A percentile compares a stretch with the other conserved stretches of the same genome.
Conservation (phyloP, 1,140 invertebrate genomes). For the Aphaenogaster floridana region DNA sequence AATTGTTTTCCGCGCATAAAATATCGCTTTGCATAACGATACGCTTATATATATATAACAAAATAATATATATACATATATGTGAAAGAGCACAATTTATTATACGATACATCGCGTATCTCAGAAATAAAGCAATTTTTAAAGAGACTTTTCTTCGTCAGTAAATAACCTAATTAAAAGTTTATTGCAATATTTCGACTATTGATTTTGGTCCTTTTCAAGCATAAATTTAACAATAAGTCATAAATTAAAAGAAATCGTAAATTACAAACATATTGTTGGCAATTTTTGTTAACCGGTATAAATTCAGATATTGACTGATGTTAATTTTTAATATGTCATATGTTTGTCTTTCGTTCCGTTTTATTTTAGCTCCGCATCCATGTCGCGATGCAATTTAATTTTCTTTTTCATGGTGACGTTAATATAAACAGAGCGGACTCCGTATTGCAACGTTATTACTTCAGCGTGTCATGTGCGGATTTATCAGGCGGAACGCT, state of each 20-base stretch:
- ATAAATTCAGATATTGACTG: background rate
- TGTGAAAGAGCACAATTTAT: background rate
- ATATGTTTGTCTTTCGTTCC: background rate
- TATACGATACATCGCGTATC: background rate
- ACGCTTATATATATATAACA: background rate
- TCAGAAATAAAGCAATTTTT: background rate
- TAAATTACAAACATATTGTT: no score
- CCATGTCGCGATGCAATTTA: background rate
- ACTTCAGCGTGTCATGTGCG: background rate
- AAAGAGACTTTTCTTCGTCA: no score
- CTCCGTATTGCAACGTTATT: constrained; percentile 8
- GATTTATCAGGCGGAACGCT: background rate
- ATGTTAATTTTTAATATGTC: background rate
- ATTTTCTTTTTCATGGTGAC: background rate
- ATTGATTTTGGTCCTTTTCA: no score
- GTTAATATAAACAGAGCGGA: background rate
- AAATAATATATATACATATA: background rate
- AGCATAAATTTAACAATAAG: no score
- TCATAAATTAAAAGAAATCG: no score
- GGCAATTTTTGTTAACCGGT: background rate
- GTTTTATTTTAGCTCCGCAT: background rate
- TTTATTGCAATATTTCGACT: no score
- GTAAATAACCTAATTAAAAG: no score
- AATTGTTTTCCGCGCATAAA: constrained; percentile 10
- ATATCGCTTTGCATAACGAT: background rate